Percentiles rank a stretch among this genome's conserved stretches.
Conservation (phyloP, 1,140 invertebrate species). For the Caenorhabditis elegans region WBcel235 BX284605.5:13302001-13302500, state of each 20-base stretch:
- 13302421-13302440: too few species aligned
- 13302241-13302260: background rate
- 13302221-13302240: background rate
- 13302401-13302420: too few species aligned
- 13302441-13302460: too few species aligned
- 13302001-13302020: background rate
- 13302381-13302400: too few species aligned
- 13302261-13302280: background rate
- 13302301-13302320: background rate
- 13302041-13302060: slow-evolving; percentile 1
- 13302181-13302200: background rate
- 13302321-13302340: background rate
- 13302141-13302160: background rate
- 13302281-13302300: background rate
- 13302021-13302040: background rate
- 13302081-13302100: background rate
- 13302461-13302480: too few species aligned
- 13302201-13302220: background rate
- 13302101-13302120: background rate
- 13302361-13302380: background rate
- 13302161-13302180: background rate
- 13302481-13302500: too few species aligned
- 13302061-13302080: background rate
- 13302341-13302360: background rate
- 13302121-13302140: background rate